Percentiles rank a stretch among this genome's conserved stretches.
Evolutionary conservation across 1,140 invertebrate genomes (phyloP).

Genomic region (Ceratosolen solmsi): DNA sequence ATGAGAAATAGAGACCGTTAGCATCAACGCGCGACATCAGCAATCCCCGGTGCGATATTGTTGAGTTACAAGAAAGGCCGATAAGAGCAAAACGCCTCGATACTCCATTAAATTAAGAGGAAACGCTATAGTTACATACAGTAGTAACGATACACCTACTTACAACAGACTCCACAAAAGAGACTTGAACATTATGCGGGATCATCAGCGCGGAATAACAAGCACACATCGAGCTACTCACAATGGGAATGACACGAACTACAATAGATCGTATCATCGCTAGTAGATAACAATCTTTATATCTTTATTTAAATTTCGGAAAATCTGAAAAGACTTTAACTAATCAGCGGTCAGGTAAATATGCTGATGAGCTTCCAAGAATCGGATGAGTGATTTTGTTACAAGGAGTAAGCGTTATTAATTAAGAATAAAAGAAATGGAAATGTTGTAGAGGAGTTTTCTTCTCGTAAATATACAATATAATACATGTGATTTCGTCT

Average conservation of each 20-base stretch:
- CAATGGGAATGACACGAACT: neutral
- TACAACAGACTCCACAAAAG: neutral
- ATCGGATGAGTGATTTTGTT: neutral
- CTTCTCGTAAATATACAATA: neutral
- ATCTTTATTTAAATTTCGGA: conserved; percentile 2
- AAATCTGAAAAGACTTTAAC: neutral
- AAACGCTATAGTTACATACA: neutral
- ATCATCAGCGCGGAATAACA: conserved; percentile 37
- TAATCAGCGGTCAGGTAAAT: neutral
- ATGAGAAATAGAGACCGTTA: neutral
- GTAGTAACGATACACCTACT: neutral
- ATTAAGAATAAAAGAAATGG: neutral
- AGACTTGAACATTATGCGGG: conserved; percentile 18
- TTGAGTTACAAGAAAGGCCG: conserved; percentile 9
- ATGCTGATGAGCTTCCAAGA: neutral
- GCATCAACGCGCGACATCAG: neutral
- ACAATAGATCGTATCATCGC: neutral
- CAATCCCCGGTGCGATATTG: neutral
- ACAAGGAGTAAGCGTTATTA: neutral
- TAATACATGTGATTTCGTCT: neutral
- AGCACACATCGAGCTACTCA: neutral
- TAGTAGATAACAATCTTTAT: neutral
- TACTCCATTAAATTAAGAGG: conserved; percentile 16
- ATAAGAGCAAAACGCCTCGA: conserved; percentile 1
- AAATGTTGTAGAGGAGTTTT: neutral